Percentiles rank a stretch among this genome's conserved stretches.
These are phyloP conservation scores for Eupithecia inturbata DNA, from an alignment of 2,888 invertebrate genomes.

Conservation along the genomic window DNA sequence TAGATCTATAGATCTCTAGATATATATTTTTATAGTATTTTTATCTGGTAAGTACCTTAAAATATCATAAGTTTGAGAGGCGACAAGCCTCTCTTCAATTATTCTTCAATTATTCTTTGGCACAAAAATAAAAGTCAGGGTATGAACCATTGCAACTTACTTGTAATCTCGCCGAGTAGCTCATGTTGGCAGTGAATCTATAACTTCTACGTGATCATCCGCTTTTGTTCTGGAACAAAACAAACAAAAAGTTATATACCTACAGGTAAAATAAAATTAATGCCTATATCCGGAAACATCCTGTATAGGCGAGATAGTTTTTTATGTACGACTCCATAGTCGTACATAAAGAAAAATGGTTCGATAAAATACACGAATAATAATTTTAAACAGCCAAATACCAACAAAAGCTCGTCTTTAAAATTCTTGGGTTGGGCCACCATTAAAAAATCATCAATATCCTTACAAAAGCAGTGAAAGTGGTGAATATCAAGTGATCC, in stretches of 20 bases:
- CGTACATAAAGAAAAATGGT: too few relatives aligned
- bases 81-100: too few relatives aligned
- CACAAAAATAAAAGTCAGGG: too few relatives aligned
- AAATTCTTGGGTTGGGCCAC: background rate
- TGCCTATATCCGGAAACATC: background rate
- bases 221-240: constrained; percentile 65
- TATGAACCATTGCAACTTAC: constrained; percentile 48
- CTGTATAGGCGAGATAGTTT: too few relatives aligned
- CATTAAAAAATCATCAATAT: background rate
- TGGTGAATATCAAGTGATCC: constrained; percentile 25
- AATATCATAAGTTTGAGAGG: too few relatives aligned
- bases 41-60: too few relatives aligned
- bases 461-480: background rate
- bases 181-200: constrained; percentile 57
- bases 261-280: background rate
- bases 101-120: too few relatives aligned
- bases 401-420: background rate
- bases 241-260: constrained; percentile 18
- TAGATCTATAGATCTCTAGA: too few relatives aligned
- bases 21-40: too few relatives aligned
- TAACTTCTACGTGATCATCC: constrained; percentile 61
- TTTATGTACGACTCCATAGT: too few relatives aligned
- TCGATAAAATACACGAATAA: background rate
- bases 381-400: background rate
- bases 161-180: constrained; percentile 67